Percentiles rank a stretch among this genome's conserved stretches.
Evolutionary conservation across 2,113 vertebrate species (phyloP).

Genomic region (Anthoscopus minutus): DNA sequence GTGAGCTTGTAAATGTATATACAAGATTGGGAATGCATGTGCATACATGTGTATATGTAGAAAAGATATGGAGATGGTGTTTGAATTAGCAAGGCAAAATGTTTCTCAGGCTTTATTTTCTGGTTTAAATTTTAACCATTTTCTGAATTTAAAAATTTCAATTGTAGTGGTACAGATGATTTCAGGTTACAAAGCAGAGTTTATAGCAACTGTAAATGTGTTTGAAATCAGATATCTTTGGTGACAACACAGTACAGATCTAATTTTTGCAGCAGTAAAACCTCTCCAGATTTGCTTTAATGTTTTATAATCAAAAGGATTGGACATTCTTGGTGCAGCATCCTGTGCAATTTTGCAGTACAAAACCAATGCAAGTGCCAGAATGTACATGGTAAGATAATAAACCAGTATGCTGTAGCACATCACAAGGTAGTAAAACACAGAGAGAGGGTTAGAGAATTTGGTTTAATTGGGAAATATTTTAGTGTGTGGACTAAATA

Average conservation of each 20-base stretch:
- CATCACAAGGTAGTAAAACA: background rate
- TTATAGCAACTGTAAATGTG: background rate
- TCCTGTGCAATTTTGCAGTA: background rate
- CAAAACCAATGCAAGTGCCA: background rate
- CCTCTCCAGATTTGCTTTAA: background rate
- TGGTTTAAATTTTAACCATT: background rate
- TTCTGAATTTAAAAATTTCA: background rate
- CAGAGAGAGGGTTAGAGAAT: background rate
- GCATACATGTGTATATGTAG: constrained; percentile 20
- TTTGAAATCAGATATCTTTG: background rate
- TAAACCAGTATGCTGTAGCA: background rate
- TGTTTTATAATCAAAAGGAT: background rate
- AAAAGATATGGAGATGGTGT: background rate
- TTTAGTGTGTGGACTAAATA: background rate
- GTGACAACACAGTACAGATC: background rate
- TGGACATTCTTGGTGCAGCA: background rate
- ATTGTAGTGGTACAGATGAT: background rate
- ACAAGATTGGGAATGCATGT: background rate
- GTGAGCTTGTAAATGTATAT: background rate
- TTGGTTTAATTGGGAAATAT: background rate
- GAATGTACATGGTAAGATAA: background rate
- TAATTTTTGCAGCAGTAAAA: background rate
- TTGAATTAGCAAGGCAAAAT: background rate
- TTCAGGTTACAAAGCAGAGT: background rate
- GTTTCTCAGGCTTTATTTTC: constrained; percentile 1